Base-by-base conservation (phyloP, 2,797 vertebrate genomes). In the Cichlasoma orientale region DNA sequence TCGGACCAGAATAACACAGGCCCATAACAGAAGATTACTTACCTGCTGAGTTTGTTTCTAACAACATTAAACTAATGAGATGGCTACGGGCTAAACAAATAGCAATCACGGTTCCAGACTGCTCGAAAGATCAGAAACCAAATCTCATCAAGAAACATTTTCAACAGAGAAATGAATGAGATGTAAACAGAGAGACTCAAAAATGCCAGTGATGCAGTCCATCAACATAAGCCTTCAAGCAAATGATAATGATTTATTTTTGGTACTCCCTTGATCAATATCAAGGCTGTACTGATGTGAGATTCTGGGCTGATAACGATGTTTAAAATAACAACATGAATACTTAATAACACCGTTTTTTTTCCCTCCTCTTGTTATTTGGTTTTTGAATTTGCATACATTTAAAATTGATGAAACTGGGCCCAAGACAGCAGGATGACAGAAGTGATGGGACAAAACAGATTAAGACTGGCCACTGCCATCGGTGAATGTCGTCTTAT, bases 61-160 rank as follows among this genome's bases (percentile, higher is more conserved):
- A 71, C 79, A 75, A 52, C 58, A 76, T 72, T 31, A 57, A 77
- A 75, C 55, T 85, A 86, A 86, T 79, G 76, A 73, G 73, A 76
- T 77, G 63, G 63, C 78, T 61, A 14, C 56, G 41, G 66, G 82
- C 63, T 44, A 38, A 77, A 85, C 3, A 69, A 59, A 79, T 36
- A 73, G 21, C 61, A 78, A 55, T 85, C 54, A 68, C 41, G 29
- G 21, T 50, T 58, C 23, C 1, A 56, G 56, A 72, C 58, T 1
- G 44, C 55, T 75, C 14, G 12, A 53, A 25, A 68, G 66, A 79
- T 77, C 23, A 55, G 52, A 57, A 52, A 80, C 16, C n/a, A 71
- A 79, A 83, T 75, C 70, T 50, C 25, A 70, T 59, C n/a, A 71
- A 77, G 59, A 57, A 68, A 58, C 38, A n/a, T 56, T 50, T 74